phyloP scores from a whole-genome alignment of 2,888 invertebrate species.

The Noctua janthe region DNA sequence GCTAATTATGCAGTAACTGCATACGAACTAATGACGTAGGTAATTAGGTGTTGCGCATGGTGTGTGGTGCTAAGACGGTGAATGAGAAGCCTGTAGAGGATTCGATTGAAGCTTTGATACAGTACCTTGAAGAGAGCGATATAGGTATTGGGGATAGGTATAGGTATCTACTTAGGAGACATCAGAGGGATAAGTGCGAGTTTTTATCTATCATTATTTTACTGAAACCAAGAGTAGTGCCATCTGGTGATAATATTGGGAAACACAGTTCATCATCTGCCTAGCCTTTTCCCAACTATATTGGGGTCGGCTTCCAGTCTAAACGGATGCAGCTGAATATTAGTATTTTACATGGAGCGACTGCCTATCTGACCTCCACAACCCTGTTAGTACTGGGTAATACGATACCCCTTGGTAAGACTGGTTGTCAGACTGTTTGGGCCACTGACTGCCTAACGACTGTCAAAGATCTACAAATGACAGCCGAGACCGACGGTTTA shows the following conservation, averaged over 20 bases:
- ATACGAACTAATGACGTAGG: slow-evolving; percentile 43
- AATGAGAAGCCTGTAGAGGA: slow-evolving; percentile 4
- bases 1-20: slow-evolving; percentile 50
- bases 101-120: slow-evolving; percentile 6
- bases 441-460: too few relatives aligned
- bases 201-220: neutral
- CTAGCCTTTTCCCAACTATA: too few relatives aligned
- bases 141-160: neutral
- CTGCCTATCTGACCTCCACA: too few relatives aligned
- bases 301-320: too few relatives aligned
- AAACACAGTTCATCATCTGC: neutral
- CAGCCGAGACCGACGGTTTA: too few relatives aligned
- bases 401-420: too few relatives aligned
- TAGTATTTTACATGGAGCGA: too few relatives aligned
- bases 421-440: too few relatives aligned
- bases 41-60: slow-evolving; percentile 33
- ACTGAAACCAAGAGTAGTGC: neutral
- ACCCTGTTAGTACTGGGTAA: too few relatives aligned
- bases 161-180: neutral
- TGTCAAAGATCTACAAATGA: too few relatives aligned
- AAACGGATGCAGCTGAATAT: too few relatives aligned
- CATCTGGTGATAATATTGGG: neutral
- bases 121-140: neutral
- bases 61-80: neutral
- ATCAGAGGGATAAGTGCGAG: neutral